Evolutionary conservation across 1,140 invertebrate genomes (phyloP).

Genomic region (Harpegnathos saltator): DNA sequence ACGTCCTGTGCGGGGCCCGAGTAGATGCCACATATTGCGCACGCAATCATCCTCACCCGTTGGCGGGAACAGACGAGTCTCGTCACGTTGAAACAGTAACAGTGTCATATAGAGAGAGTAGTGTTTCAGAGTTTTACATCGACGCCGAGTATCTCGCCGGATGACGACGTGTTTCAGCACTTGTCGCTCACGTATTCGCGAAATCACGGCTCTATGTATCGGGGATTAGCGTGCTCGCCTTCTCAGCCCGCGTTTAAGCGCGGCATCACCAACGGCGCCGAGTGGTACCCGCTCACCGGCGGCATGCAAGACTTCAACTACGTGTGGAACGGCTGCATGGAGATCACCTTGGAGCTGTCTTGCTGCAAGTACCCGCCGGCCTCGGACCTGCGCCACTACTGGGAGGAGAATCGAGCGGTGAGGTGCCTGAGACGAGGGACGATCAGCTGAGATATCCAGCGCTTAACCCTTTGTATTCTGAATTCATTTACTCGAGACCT

Average conservation of each 20-base stretch:
- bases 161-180: slow-evolving; percentile 97
- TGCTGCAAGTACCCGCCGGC: slow-evolving; percentile 98
- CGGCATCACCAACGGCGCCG: slow-evolving; percentile 96
- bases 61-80: background rate
- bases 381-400: slow-evolving; percentile 94
- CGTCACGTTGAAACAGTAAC: background rate
- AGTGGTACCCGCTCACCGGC: slow-evolving; percentile 96
- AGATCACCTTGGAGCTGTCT: slow-evolving; percentile 98
- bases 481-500: too few relatives aligned
- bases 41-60: background rate
- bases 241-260: slow-evolving; percentile 91
- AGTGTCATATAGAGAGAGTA: slow-evolving; percentile 79
- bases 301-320: slow-evolving; percentile 99
- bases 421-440: too few relatives aligned
- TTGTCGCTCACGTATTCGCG: slow-evolving; percentile 95
- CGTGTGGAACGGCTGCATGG: slow-evolving; percentile 98
- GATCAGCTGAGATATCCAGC: too few relatives aligned
- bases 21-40: too few relatives aligned
- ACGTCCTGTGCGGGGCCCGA: too few relatives aligned
- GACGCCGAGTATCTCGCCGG: slow-evolving; percentile 93
- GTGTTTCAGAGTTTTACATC: slow-evolving; percentile 93
- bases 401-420: slow-evolving; percentile 97
- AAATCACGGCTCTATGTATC: slow-evolving; percentile 95
- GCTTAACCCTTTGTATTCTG: too few relatives aligned
- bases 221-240: slow-evolving; percentile 92